phyloP scores from a whole-genome alignment of 2,888 invertebrate species.

The Acrobasis repandana region DNA sequence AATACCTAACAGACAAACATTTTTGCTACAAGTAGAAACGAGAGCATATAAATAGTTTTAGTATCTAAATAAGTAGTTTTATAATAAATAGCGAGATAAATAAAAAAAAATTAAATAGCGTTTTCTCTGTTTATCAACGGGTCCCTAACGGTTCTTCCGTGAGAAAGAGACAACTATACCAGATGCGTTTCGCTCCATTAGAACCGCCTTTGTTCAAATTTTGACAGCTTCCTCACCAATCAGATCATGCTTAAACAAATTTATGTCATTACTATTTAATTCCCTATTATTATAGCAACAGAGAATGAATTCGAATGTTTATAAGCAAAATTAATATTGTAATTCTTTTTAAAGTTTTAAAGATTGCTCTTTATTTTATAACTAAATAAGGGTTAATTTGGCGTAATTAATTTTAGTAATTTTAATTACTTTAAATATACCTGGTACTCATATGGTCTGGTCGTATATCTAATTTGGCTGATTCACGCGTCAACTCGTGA shows the following conservation, averaged over 20 bases:
- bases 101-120: too few species aligned
- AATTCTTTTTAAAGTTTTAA: background rate
- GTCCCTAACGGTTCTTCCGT: constrained; percentile 36
- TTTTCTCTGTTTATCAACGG: constrained; percentile 25
- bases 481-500: too few species aligned
- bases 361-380: background rate
- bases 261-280: background rate
- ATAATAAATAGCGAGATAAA: too few species aligned
- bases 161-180: constrained; percentile 59
- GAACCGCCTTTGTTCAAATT: constrained; percentile 67
- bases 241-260: constrained; percentile 36
- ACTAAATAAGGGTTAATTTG: background rate
- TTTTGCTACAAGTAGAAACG: too few species aligned
- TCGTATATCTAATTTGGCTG: too few species aligned
- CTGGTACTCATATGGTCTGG: too few species aligned
- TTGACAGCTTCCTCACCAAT: constrained; percentile 70
- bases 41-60: too few species aligned
- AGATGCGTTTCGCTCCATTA: constrained; percentile 60
- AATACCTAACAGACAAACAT: too few species aligned
- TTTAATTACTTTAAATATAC: too few species aligned
- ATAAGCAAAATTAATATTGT: background rate
- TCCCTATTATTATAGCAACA: background rate
- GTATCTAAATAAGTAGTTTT: too few species aligned
- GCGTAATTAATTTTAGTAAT: too few species aligned
- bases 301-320: constrained; percentile 15